phyloP scores from a whole-genome alignment of 2,113 vertebrate genomes.

The Hippocampus mohnikei region DNA sequence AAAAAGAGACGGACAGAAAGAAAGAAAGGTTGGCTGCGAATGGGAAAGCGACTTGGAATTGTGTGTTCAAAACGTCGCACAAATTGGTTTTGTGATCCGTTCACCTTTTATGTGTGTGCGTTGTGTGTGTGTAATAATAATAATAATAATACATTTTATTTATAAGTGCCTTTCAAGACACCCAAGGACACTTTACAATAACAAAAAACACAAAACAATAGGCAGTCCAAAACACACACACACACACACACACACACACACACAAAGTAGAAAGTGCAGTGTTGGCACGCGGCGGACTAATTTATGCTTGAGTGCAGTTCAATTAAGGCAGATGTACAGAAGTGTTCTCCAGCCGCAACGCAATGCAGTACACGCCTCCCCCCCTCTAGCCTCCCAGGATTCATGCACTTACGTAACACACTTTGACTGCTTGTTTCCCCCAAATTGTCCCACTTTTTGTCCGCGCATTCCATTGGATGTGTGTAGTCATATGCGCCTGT shows the following conservation, averaged over 20 bases:
- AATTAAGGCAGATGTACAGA: conserved; percentile 61
- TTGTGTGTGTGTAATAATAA: too few relatives aligned
- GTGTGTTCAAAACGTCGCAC: not conserved
- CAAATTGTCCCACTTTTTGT: not conserved
- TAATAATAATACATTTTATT: too few relatives aligned
- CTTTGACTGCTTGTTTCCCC: not conserved
- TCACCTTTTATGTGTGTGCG: too few relatives aligned
- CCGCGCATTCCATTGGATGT: not conserved
- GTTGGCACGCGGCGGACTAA: conserved; percentile 42
- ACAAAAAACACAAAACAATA: too few relatives aligned
- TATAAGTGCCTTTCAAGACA: too few relatives aligned
- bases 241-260: not conserved
- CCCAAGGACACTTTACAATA: too few relatives aligned
- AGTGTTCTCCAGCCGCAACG: conserved; percentile 37
- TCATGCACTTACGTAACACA: not conserved
- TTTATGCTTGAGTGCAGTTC: conserved; percentile 61
- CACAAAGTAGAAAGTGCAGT: conserved; percentile 12
- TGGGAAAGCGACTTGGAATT: too few relatives aligned
- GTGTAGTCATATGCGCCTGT: not conserved
- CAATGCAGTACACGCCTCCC: conserved; percentile 40
- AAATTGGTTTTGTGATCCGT: too few relatives aligned
- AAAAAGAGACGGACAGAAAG: too few relatives aligned
- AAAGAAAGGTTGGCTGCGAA: too few relatives aligned
- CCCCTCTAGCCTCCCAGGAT: not conserved
- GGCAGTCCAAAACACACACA: not conserved